Evolutionary conservation across 2,797 vertebrate genomes (phyloP).

Genomic region (Arctocebus calabarensis): DNA sequence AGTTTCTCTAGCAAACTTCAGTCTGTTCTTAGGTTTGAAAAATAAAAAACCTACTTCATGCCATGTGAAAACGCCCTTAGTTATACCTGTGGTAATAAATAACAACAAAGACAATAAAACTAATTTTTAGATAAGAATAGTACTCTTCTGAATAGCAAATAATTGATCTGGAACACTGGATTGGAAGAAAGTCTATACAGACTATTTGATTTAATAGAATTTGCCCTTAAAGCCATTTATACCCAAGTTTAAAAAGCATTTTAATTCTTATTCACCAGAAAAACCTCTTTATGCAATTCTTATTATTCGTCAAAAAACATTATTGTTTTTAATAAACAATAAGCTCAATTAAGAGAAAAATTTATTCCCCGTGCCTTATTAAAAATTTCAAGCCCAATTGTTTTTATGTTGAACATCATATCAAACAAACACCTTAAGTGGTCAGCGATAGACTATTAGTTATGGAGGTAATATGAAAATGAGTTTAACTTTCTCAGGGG

Average conservation of each 20-base stretch:
- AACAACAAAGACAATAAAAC: conserved; percentile 9
- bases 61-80: conserved; percentile 59
- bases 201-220: not conserved
- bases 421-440: not conserved
- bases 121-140: conserved; percentile 54
- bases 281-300: not conserved
- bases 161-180: conserved; percentile 36
- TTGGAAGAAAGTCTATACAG: not conserved
- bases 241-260: not conserved
- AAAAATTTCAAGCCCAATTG: not conserved
- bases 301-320: no score
- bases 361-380: not conserved
- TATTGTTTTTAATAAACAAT: no score
- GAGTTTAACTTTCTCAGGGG: not conserved
- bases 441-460: not conserved
- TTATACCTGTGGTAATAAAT: conserved; percentile 39
- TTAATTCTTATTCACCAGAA: conserved; percentile 41
- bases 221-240: not conserved
- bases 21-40: conserved; percentile 55
- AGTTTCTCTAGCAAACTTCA: conserved; percentile 48
- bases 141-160: conserved; percentile 33
- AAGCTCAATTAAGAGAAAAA: not conserved
- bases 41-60: conserved; percentile 30
- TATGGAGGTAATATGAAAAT: not conserved
- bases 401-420: conserved; percentile 6